These are phyloP conservation scores for Thaumetopoea pityocampa DNA, from an alignment of 1,140 invertebrate species.

Conservation along the genomic window DNA sequence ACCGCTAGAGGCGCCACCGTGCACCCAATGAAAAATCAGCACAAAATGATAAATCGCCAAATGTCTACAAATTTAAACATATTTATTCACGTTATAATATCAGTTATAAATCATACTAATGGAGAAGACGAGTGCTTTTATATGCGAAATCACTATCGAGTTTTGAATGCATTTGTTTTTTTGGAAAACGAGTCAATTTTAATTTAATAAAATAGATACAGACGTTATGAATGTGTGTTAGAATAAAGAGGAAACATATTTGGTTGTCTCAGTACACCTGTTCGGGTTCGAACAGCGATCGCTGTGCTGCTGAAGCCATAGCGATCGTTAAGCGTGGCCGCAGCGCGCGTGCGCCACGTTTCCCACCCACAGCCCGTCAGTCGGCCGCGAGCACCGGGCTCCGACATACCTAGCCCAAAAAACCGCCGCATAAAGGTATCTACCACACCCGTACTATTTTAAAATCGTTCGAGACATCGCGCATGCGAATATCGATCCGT, in stretches of 20 bases:
- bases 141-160: slow-evolving; percentile 4
- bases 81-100: slow-evolving; percentile 19
- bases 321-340: slow-evolving; percentile 43
- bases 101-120: slow-evolving; percentile 10
- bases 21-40: slow-evolving; percentile 8
- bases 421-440: slow-evolving; percentile 24
- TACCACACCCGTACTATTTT: slow-evolving; percentile 46
- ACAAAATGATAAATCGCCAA: slow-evolving; percentile 13
- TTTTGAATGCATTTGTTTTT: slow-evolving; percentile 9
- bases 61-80: slow-evolving; percentile 11
- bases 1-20: slow-evolving; percentile 22
- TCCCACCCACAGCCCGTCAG: slow-evolving; percentile 33
- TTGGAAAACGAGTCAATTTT: too few relatives aligned
- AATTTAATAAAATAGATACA: too few relatives aligned
- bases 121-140: slow-evolving; percentile 4
- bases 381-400: slow-evolving; percentile 46
- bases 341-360: slow-evolving; percentile 42
- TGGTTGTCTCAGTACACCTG: slow-evolving; percentile 37
- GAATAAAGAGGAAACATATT: slow-evolving; percentile 10
- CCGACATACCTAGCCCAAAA: slow-evolving; percentile 37
- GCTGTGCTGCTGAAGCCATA: slow-evolving; percentile 9
- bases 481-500: slow-evolving; percentile 63
- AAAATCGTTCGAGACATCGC: slow-evolving; percentile 45
- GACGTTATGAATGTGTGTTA: too few relatives aligned
- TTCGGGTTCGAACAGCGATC: slow-evolving; percentile 16